phyloP scores from a whole-genome alignment of 1,140 invertebrate genomes.

The Frieseomelitta varia region DNA sequence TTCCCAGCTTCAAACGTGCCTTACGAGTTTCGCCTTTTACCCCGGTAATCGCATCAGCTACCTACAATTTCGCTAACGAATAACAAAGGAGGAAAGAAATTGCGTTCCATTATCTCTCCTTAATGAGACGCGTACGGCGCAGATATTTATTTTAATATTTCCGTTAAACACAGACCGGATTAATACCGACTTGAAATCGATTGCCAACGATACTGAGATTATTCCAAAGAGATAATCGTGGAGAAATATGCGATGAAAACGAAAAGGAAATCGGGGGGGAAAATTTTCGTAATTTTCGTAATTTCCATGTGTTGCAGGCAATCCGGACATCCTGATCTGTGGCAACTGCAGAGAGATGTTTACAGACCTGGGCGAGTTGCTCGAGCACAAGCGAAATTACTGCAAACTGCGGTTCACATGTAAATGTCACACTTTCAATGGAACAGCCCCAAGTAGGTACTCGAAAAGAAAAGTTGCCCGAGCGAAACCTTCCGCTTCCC shows the following conservation, averaged over 20 bases:
- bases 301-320: slow-evolving; percentile 84
- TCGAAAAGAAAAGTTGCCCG: slow-evolving; percentile 53
- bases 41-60: not conserved
- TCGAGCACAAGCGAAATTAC: slow-evolving; percentile 93
- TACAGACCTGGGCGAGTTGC: slow-evolving; percentile 89
- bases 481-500: slow-evolving; percentile 11
- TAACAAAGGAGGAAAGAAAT: not conserved
- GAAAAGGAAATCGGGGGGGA: not conserved
- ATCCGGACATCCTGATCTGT: slow-evolving; percentile 93
- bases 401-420: slow-evolving; percentile 93
- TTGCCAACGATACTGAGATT: too few species aligned
- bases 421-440: slow-evolving; percentile 87
- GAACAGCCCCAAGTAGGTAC: slow-evolving; percentile 80
- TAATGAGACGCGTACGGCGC: not conserved
- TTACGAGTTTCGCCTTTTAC: not conserved
- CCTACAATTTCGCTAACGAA: not conserved
- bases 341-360: slow-evolving; percentile 94
- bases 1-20: not conserved
- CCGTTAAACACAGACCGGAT: not conserved
- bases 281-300: not conserved
- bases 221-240: not conserved
- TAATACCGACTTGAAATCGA: not conserved
- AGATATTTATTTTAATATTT: not conserved
- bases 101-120: not conserved
- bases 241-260: not conserved